Evolutionary conservation across 2,113 vertebrate species (phyloP).

Genomic region (Actenoides lindsayi): DNA sequence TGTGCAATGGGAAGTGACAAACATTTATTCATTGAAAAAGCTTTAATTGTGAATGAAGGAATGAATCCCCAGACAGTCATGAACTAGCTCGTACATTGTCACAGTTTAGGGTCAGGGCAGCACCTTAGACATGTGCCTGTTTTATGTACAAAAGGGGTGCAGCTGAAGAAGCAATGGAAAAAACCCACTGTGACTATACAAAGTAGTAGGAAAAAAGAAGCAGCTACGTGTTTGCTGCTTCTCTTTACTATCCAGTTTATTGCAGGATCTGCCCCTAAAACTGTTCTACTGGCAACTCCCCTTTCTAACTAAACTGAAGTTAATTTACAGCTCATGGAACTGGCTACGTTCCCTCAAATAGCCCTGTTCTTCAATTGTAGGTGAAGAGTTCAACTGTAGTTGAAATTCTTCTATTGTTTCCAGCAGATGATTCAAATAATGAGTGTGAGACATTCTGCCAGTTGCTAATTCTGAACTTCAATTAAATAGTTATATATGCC

Average conservation of each 20-base stretch:
- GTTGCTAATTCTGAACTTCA: constrained; percentile 1
- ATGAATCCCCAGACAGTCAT: neutral
- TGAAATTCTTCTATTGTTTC: constrained; percentile 51
- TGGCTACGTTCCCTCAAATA: neutral
- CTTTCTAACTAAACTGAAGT: neutral
- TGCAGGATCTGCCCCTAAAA: neutral
- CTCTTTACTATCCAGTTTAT: neutral
- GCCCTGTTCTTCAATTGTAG: neutral
- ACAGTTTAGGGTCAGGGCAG: no score
- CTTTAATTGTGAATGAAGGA: neutral
- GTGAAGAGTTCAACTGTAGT: constrained; percentile 44
- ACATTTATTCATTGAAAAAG: neutral
- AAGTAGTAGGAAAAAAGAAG: neutral
- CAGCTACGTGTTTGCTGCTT: neutral
- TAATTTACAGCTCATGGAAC: neutral
- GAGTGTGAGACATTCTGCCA: neutral
- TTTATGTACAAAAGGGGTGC: neutral
- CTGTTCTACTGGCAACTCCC: neutral
- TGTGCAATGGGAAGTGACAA: neutral
- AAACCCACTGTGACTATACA: neutral
- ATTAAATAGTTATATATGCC: neutral
- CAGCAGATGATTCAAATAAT: constrained; percentile 48
- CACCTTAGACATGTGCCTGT: neutral
- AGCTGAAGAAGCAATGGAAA: neutral
- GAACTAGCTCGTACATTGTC: neutral